phyloP scores from a whole-genome alignment of 1,140 invertebrate genomes.

The Harlomillsia oculata region DNA sequence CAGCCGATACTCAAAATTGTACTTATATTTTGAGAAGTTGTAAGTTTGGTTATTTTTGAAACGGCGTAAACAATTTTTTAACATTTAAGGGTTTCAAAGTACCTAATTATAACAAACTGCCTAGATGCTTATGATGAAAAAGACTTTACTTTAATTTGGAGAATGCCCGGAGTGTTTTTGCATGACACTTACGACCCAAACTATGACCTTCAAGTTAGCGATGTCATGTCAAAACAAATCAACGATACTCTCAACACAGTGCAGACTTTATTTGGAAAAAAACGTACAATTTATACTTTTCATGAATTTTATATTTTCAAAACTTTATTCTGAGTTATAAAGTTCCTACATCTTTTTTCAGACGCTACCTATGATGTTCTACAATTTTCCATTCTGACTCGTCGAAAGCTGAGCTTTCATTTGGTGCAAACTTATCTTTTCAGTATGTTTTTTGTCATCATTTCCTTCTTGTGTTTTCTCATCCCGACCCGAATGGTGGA shows the following conservation, averaged over 20 bases:
- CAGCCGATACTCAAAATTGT: slow-evolving; percentile 29
- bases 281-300: too few species aligned
- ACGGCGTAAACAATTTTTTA: not conserved
- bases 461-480: slow-evolving; percentile 23
- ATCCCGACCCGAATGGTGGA: slow-evolving; percentile 1
- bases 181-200: slow-evolving; percentile 12
- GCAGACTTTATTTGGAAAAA: too few species aligned
- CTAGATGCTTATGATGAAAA: slow-evolving; percentile 16
- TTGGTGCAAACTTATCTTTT: slow-evolving; percentile 27
- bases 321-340: too few species aligned
- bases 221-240: slow-evolving; percentile 6
- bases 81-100: not conserved
- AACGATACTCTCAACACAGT: not conserved
- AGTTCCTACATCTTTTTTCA: too few species aligned
- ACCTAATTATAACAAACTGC: not conserved
- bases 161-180: slow-evolving; percentile 5
- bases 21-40: slow-evolving; percentile 18
- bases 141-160: slow-evolving; percentile 17
- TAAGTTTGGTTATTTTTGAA: too few species aligned
- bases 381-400: slow-evolving; percentile 13
- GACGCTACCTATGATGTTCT: not conserved
- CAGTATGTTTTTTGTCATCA: slow-evolving; percentile 24
- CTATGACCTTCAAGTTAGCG: slow-evolving; percentile 16
- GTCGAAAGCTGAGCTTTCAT: slow-evolving; percentile 26
- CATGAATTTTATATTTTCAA: too few species aligned